phyloP scores from a whole-genome alignment of 2,113 vertebrate species.

The Indicator maculatus region DNA sequence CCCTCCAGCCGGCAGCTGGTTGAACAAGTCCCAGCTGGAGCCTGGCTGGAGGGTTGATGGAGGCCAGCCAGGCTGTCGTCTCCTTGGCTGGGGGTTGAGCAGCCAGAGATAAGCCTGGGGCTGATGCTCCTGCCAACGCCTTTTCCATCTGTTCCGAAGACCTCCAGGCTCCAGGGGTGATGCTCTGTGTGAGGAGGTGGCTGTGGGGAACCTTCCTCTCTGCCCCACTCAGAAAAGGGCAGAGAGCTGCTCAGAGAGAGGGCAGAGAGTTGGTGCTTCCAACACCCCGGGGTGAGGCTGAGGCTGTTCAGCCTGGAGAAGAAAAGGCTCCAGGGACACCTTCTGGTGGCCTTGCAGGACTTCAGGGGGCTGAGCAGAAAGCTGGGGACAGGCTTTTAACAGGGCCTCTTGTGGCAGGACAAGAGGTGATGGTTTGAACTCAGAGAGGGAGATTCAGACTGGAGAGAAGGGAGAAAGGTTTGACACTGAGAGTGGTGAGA shows the following conservation, averaged over 20 bases:
- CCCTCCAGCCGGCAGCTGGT: neutral
- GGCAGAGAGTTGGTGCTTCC: no score
- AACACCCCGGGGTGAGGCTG: neutral
- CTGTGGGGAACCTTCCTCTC: neutral
- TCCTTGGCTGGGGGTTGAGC: neutral
- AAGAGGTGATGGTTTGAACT: no score
- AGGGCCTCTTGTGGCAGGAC: neutral
- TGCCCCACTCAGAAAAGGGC: neutral
- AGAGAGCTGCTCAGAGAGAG: no score
- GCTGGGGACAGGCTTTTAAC: neutral
- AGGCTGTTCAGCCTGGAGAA: neutral
- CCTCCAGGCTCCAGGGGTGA: accelerated
- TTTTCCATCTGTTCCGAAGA: neutral
- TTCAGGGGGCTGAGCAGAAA: neutral
- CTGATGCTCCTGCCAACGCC: accelerated
- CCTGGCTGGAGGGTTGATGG: accelerated
- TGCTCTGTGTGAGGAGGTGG: accelerated
- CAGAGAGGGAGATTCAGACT: no score
- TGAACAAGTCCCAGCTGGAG: neutral
- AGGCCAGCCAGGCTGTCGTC: accelerated
- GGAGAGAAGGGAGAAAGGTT: no score
- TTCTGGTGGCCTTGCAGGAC: neutral
- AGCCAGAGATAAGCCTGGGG: neutral
- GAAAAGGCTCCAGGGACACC: neutral
- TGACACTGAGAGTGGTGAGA: no score